A percentile compares a stretch with the other conserved stretches of the same genome.
Evolutionary conservation across 2,113 vertebrate genomes (phyloP).

Genomic region (Heliornis fulica): DNA sequence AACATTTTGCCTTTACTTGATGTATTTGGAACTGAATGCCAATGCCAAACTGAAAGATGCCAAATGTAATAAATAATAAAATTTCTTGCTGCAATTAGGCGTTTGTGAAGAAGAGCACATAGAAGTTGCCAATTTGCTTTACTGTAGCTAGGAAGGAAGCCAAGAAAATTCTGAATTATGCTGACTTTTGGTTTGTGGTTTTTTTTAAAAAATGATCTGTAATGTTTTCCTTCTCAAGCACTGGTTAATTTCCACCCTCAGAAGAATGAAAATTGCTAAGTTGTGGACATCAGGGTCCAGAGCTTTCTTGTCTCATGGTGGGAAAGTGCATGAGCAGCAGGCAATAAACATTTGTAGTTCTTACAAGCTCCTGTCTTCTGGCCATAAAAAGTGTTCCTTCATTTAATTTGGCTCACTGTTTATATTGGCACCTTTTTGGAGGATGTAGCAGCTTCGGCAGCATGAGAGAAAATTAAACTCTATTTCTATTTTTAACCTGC

Average conservation of each 20-base stretch:
- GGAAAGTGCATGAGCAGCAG: neutral
- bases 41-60: neutral
- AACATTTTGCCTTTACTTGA: neutral
- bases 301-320: neutral
- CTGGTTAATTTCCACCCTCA: neutral
- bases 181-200: neutral
- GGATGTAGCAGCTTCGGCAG: neutral
- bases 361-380: neutral
- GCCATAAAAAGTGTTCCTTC: neutral
- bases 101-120: neutral
- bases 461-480: neutral
- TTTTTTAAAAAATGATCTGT: neutral
- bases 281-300: neutral
- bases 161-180: neutral
- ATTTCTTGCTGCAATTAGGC: neutral
- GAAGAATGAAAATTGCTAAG: neutral
- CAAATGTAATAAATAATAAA: neutral
- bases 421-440: neutral
- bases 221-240: neutral
- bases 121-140: neutral
- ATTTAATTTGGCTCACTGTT: neutral
- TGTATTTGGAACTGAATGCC: neutral
- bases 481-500: neutral
- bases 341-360: neutral
- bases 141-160: neutral